Evolutionary conservation across 2,888 invertebrate genomes (phyloP).

Genomic region (Phasia obesa): DNA sequence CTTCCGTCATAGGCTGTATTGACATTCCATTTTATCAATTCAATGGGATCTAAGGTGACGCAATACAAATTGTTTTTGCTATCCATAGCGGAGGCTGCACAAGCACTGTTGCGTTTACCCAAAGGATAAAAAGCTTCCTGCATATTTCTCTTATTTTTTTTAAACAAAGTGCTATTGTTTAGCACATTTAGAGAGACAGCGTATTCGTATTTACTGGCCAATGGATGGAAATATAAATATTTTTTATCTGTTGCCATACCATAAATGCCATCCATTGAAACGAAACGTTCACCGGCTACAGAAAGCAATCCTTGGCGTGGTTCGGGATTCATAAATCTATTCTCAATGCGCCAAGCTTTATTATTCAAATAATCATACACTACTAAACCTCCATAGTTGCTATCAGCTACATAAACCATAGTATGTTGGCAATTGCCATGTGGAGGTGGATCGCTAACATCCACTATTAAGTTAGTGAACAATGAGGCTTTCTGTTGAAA

Average conservation of each 20-base stretch:
- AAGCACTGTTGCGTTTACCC: conserved; percentile 85
- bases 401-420: conserved; percentile 87
- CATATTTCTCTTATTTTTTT: conserved; percentile 80
- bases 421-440: conserved; percentile 83
- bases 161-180: conserved; percentile 83
- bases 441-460: conserved; percentile 83
- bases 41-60: conserved; percentile 87
- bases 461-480: conserved; percentile 82
- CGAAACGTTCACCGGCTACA: conserved; percentile 85
- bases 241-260: conserved; percentile 83
- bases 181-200: conserved; percentile 84
- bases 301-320: conserved; percentile 84
- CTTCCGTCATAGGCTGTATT: conserved; percentile 84
- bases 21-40: conserved; percentile 89
- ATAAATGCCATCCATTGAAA: conserved; percentile 87
- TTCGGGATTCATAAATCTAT: conserved; percentile 85
- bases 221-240: conserved; percentile 85
- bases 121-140: conserved; percentile 84
- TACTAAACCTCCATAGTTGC: conserved; percentile 84
- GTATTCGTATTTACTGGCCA: conserved; percentile 85
- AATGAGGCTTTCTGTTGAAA: conserved; percentile 80
- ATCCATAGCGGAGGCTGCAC: conserved; percentile 88
- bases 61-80: conserved; percentile 82
- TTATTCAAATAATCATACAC: conserved; percentile 84
- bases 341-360: conserved; percentile 85